These are phyloP conservation scores for Corythoichthys haematopterus DNA, from an alignment of 2,113 vertebrate species.

Conservation along the genomic window DNA sequence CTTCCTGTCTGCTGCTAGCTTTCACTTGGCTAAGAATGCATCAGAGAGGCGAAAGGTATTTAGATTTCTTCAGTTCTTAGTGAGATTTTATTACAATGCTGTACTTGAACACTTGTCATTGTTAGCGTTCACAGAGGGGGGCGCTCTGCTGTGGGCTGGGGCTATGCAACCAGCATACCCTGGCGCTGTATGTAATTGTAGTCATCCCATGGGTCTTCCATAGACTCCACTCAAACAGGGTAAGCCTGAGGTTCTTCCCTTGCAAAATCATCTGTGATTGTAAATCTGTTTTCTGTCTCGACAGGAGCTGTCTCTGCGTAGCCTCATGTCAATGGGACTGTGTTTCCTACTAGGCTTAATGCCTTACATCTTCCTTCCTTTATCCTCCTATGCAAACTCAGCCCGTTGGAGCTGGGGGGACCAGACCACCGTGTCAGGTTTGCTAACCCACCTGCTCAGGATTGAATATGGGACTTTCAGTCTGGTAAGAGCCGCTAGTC, in stretches of 20 bases:
- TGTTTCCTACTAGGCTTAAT: slow-evolving; percentile 85
- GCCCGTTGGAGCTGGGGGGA: slow-evolving; percentile 98
- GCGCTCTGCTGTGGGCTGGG: slow-evolving; percentile 91
- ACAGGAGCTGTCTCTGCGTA: slow-evolving; percentile 80
- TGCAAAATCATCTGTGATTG: neutral
- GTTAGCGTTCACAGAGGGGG: slow-evolving; percentile 79
- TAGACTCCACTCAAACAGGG: slow-evolving; percentile 71
- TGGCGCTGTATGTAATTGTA: slow-evolving; percentile 80
- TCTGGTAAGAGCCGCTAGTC: slow-evolving; percentile 72
- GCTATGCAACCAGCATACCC: slow-evolving; percentile 95
- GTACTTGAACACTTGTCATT: slow-evolving; percentile 11
- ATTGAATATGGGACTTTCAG: slow-evolving; percentile 97
- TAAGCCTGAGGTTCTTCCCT: slow-evolving; percentile 39
- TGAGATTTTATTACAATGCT: neutral
- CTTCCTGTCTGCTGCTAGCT: slow-evolving; percentile 79
- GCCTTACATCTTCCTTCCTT: slow-evolving; percentile 88
- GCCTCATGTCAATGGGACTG: slow-evolving; percentile 70
- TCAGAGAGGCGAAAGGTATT: slow-evolving; percentile 85
- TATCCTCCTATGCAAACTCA: slow-evolving; percentile 81
- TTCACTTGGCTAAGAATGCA: slow-evolving; percentile 77
- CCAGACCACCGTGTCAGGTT: slow-evolving; percentile 86
- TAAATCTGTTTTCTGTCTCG: neutral
- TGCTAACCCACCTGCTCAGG: slow-evolving; percentile 91
- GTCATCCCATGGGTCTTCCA: slow-evolving; percentile 84
- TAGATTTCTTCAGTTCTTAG: neutral